These are phyloP conservation scores for Lerema accius DNA, from an alignment of 1,140 invertebrate genomes.

Conservation along the genomic window DNA sequence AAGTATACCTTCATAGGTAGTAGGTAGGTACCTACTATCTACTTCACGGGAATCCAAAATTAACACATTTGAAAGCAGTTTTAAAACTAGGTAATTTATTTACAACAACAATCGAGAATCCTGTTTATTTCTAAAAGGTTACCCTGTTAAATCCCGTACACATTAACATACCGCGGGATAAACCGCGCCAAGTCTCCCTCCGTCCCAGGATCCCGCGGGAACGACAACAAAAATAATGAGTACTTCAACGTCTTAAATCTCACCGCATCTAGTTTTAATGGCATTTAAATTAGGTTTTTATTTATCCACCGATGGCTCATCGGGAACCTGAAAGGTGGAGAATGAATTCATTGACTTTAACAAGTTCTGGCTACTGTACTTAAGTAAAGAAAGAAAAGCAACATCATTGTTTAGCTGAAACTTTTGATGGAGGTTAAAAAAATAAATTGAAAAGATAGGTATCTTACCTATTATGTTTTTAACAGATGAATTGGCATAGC, in stretches of 20 bases:
- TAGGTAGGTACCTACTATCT: no score
- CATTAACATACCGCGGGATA: slow-evolving; percentile 18
- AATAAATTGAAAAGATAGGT: no score
- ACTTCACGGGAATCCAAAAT: no score
- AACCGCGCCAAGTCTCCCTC: slow-evolving; percentile 14
- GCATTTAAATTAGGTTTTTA: slow-evolving; percentile 33
- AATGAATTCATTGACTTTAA: slow-evolving; percentile 2
- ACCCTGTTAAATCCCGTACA: slow-evolving; percentile 1
- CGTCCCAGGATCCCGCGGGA: slow-evolving; percentile 6
- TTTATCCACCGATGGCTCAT: slow-evolving; percentile 3
- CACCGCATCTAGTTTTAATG: slow-evolving; percentile 29
- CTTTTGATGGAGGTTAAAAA: no score
- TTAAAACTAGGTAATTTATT: slow-evolving; percentile 2
- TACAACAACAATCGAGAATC: background rate
- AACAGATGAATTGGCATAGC: no score
- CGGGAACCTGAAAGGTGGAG: background rate
- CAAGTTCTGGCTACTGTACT: background rate
- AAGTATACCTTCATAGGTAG: no score
- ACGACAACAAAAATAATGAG: slow-evolving; percentile 30
- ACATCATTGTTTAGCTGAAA: no score
- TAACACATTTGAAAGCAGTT: no score
- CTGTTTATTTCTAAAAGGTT: background rate
- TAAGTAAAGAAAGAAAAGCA: no score
- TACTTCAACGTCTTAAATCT: slow-evolving; percentile 24
- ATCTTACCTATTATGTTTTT: no score